phyloP scores from a whole-genome alignment of 2,113 vertebrate genomes.

The Tapirus terrestris region DNA sequence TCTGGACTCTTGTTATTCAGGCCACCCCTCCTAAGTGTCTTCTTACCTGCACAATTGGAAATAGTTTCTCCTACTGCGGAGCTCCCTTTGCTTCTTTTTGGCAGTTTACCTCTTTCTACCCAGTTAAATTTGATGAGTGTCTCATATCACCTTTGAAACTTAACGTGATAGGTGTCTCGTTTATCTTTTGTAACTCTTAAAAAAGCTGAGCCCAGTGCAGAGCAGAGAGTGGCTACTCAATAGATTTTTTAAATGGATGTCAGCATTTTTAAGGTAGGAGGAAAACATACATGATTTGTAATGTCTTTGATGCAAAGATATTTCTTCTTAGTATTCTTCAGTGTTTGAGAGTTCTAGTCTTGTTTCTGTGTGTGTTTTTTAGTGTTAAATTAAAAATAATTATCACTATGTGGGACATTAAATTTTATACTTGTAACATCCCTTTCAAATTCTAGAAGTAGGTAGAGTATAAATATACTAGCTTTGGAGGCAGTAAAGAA shows the following conservation, averaged over 20 bases:
- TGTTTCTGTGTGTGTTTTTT: background rate
- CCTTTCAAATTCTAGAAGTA: background rate
- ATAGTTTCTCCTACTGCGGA: background rate
- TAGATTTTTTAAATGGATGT: constrained; percentile 4
- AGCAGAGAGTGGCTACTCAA: background rate
- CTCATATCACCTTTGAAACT: background rate
- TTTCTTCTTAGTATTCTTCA: background rate
- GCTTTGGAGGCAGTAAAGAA: background rate
- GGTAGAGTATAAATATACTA: background rate
- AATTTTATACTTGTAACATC: background rate
- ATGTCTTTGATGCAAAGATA: background rate
- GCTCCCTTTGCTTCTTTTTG: background rate
- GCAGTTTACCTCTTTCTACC: background rate
- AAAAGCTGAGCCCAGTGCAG: background rate
- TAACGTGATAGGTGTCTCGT: background rate
- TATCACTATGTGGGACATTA: background rate
- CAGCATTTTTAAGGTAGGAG: constrained; percentile 6
- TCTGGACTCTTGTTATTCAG: background rate
- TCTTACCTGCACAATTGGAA: background rate
- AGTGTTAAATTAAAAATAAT: constrained; percentile 26
- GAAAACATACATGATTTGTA: background rate
- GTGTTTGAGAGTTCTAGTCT: background rate
- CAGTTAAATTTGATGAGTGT: background rate
- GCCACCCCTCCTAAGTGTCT: background rate
- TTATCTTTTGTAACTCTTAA: constrained; percentile 13